phyloP scores from a whole-genome alignment of 2,113 vertebrate genomes.

The Nycticebus coucang region DNA sequence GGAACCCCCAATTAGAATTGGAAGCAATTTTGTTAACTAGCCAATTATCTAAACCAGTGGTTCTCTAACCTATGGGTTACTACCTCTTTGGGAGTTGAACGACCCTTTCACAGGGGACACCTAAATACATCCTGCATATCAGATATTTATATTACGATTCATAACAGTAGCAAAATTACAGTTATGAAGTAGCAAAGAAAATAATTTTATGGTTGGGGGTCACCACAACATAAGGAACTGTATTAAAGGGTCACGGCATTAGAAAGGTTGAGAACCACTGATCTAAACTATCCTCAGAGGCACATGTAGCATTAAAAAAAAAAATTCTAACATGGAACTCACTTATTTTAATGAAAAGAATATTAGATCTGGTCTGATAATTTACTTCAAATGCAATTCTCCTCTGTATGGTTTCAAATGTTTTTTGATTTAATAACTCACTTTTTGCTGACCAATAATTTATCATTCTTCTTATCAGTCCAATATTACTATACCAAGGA shows the following conservation, averaged over 20 bases:
- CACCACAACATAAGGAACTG: no score
- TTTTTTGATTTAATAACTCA: slow-evolving; percentile 18
- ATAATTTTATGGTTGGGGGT: no score
- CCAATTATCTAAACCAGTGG: neutral
- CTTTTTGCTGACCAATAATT: neutral
- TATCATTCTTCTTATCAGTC: neutral
- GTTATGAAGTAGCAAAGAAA: no score
- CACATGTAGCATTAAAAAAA: neutral
- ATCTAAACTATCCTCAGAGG: neutral
- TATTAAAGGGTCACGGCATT: no score
- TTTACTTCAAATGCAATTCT: neutral
- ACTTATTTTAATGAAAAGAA: neutral
- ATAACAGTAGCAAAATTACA: no score
- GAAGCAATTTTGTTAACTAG: neutral
- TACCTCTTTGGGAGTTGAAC: no score
- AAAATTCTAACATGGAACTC: neutral
- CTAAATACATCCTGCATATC: no score
- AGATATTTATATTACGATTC: no score
- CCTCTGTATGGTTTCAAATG: neutral
- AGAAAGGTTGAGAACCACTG: no score
- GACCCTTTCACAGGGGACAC: no score
- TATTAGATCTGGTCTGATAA: neutral
- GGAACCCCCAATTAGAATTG: neutral
- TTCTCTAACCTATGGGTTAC: no score
- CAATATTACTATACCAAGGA: neutral